Evolutionary conservation across 2,113 vertebrate genomes (phyloP).

Genomic region (Pseudonaja textilis): DNA sequence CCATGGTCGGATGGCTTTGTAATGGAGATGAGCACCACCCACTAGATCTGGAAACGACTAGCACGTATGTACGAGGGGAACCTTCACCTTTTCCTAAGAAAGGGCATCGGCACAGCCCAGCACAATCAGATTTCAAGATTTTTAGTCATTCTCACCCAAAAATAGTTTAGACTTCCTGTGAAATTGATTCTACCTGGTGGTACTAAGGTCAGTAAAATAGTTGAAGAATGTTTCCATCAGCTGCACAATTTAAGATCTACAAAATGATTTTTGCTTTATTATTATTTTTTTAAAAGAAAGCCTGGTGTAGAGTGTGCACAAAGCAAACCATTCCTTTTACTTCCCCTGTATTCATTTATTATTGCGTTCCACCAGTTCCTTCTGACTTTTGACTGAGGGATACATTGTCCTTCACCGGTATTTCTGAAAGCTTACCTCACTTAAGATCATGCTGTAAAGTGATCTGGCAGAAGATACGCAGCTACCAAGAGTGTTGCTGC

Average conservation of each 20-base stretch:
- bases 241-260: background rate
- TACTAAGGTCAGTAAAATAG: background rate
- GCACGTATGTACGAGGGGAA: no score
- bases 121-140: background rate
- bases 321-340: background rate
- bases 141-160: background rate
- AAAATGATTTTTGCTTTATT: background rate
- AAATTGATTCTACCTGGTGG: background rate
- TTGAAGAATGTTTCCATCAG: background rate
- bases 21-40: no score
- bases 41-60: no score
- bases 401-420: no score
- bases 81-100: no score
- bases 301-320: background rate
- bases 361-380: background rate
- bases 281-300: background rate
- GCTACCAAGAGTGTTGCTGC: background rate
- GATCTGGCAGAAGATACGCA: background rate
- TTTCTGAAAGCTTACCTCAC: background rate
- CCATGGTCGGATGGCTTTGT: no score
- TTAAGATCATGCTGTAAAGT: background rate
- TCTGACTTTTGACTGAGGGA: background rate
- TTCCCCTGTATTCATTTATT: background rate
- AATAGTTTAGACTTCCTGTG: background rate
- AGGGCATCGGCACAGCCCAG: background rate